These are phyloP conservation scores for Melieria picta DNA, from an alignment of 2,888 invertebrate species.

Conservation along the genomic window DNA sequence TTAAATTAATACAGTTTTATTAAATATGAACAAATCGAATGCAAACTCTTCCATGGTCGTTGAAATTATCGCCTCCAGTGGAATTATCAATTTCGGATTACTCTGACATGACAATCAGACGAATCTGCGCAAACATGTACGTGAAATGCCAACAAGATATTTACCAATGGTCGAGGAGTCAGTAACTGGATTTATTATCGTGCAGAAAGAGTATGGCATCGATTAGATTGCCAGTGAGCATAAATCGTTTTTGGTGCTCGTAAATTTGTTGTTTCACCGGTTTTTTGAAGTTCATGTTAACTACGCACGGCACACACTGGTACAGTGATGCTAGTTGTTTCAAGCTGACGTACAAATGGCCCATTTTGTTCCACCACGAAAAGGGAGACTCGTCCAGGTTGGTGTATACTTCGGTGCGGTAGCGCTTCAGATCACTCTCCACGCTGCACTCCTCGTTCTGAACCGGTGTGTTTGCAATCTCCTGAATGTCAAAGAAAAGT, in stretches of 20 bases:
- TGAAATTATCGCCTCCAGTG: too few relatives aligned
- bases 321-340: slow-evolving; percentile 57
- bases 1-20: too few relatives aligned
- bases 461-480: slow-evolving; percentile 40
- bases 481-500: slow-evolving; percentile 58
- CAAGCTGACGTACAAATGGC: slow-evolving; percentile 57
- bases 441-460: slow-evolving; percentile 50
- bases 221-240: slow-evolving; percentile 58
- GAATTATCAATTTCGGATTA: too few relatives aligned
- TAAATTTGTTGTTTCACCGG: slow-evolving; percentile 57
- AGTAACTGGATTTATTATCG: slow-evolving; percentile 40
- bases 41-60: too few relatives aligned
- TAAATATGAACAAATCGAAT: too few relatives aligned
- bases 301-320: slow-evolving; percentile 62
- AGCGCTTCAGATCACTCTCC: slow-evolving; percentile 59
- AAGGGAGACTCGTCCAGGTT: slow-evolving; percentile 62
- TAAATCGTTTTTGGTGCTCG: slow-evolving; percentile 56
- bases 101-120: too few relatives aligned
- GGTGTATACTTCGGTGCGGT: slow-evolving; percentile 59
- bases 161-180: too few relatives aligned
- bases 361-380: slow-evolving; percentile 62
- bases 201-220: slow-evolving; percentile 60
- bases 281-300: slow-evolving; percentile 59
- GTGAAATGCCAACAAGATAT: too few relatives aligned
- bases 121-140: too few relatives aligned